Evolutionary conservation across 2,797 vertebrate species (phyloP), one percentile per base, ranked within the genome.

Genomic region (Mormyrops attenuatus): DNA sequence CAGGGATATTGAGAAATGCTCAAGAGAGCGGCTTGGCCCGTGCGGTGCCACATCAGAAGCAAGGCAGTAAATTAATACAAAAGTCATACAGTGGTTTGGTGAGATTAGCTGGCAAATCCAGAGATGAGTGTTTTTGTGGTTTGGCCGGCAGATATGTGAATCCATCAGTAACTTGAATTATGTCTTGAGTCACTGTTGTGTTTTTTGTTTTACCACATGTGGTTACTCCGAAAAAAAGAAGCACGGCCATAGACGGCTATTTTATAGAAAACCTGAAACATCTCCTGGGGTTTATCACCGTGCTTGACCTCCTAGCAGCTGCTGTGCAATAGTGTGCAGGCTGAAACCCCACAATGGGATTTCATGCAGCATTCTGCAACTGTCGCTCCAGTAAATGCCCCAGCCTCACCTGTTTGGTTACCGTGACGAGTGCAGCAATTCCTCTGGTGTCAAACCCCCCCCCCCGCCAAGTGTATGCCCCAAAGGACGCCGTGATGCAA

Each of bases 1-100:
- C 87, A 92, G 90, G 89, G 91, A 20, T 90, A 90, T 89, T 80
- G 77, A 49, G 49, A 89, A 90, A 91, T 63, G 88, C 50, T 13
- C 69, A 86, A 89, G n/a, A 88, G 86, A 22, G n/a, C 26, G 26
- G 85, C 66, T 86, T 90, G 73, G 73, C 84, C 52, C 50, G 57
- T 22, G 85, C 55, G 11, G 6, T 9, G 77, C 52, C 20, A 26
- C 52, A 49, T 85, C 41, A 47, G 55, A 3, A 85, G 7, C 57
- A 8, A 30, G 44, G 88, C 22, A 53, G 88, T 38, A 49, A 15
- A 49, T 53, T 13, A 66, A 22, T 13, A 44, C 34, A 49, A 80
- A 77, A 49, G 22, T 20, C n/a, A 47, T 22, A 47, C 22, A 7
- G 55, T 85, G 77, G 34, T 47, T 26, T 88, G 34, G 20, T 26